Evolutionary conservation across 1,140 invertebrate species (phyloP).

Genomic region (Wiebesia pumilae): DNA sequence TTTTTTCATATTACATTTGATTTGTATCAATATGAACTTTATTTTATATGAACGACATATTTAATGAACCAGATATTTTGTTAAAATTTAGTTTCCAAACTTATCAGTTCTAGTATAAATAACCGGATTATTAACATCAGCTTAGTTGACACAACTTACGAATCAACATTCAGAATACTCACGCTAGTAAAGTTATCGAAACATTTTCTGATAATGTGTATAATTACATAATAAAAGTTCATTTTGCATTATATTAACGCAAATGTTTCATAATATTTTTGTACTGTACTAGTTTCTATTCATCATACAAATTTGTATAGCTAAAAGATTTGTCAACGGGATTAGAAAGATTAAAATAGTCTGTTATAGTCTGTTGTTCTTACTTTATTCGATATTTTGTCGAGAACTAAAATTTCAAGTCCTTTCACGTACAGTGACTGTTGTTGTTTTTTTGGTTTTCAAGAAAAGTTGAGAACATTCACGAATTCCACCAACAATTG

Average conservation of each 20-base stretch:
- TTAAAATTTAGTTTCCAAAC: too few relatives aligned
- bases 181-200: background rate
- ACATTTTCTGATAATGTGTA: background rate
- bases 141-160: background rate
- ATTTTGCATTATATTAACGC: background rate
- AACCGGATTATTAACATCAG: background rate
- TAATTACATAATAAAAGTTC: background rate
- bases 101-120: background rate
- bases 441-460: background rate
- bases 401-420: background rate
- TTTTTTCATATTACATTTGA: too few relatives aligned
- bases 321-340: background rate
- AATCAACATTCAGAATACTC: background rate
- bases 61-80: too few relatives aligned
- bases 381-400: background rate
- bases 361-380: background rate
- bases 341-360: background rate
- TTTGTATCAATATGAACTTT: too few relatives aligned
- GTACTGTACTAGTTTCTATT: too few relatives aligned
- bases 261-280: too few relatives aligned
- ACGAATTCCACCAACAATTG: background rate
- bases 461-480: constrained; percentile 2
- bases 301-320: background rate
- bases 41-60: too few relatives aligned
- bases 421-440: background rate